phyloP scores from a whole-genome alignment of 2,113 vertebrate species.

The Nipponia nippon region DNA sequence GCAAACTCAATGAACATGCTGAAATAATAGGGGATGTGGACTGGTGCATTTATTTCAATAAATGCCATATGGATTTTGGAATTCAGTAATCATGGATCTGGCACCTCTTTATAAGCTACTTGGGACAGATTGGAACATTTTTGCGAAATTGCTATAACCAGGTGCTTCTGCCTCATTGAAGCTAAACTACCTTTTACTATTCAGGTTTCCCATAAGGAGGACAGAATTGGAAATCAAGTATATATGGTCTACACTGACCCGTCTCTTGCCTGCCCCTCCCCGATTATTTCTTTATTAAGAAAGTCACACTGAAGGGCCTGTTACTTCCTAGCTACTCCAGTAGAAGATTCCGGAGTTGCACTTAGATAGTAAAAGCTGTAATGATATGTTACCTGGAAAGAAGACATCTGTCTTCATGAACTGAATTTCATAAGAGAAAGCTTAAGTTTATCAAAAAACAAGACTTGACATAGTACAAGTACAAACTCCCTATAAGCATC shows the following conservation, averaged over 20 bases:
- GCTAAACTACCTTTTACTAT: background rate
- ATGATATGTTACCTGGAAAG: background rate
- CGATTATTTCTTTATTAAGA: background rate
- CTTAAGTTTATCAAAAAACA: background rate
- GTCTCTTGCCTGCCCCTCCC: background rate
- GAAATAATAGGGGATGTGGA: background rate
- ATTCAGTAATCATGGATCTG: background rate
- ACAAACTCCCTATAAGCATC: background rate
- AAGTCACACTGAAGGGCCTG: background rate
- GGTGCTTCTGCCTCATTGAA: background rate
- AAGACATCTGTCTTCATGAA: background rate
- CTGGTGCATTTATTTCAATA: background rate
- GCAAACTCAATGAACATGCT: fast-evolving
- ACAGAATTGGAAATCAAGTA: background rate
- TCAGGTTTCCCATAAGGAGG: background rate
- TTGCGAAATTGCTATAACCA: background rate
- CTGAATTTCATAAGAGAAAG: background rate
- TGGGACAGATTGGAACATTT: background rate
- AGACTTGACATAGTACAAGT: background rate
- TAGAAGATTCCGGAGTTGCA: background rate
- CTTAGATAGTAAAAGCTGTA: background rate
- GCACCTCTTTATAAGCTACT: background rate
- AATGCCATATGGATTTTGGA: constrained; percentile 1
- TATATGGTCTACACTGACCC: background rate
- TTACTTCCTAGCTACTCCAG: background rate